Percentiles rank a stretch among this genome's conserved stretches.
Evolutionary conservation across 2,797 vertebrate genomes (phyloP).

Genomic region (Huso huso): DNA sequence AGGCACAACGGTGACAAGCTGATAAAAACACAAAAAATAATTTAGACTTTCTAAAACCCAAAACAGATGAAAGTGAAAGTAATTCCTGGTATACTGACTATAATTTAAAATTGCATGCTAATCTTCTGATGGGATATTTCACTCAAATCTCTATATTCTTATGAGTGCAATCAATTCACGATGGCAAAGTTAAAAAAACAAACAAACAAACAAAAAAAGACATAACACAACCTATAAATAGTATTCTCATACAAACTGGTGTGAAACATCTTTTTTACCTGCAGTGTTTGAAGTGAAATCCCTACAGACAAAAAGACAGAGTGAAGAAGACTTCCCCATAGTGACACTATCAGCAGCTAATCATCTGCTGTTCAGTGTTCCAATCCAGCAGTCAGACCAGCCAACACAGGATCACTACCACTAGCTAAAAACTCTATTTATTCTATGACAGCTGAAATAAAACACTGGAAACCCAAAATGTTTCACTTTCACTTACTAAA

Average conservation of each 20-base stretch:
- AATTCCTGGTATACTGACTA: too few species aligned
- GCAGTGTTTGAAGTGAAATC: conserved; percentile 28
- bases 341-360: conserved; percentile 52
- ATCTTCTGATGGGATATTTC: too few species aligned
- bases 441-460: too few species aligned
- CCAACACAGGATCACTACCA: background rate
- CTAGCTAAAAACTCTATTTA: background rate
- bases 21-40: conserved; percentile 22
- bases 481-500: too few species aligned
- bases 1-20: conserved; percentile 98
- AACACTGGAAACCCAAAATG: too few species aligned
- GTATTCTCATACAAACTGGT: background rate
- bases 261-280: conserved; percentile 29
- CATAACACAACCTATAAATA: background rate
- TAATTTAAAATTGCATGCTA: too few species aligned
- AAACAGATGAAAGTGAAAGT: too few species aligned
- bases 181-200: too few species aligned
- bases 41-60: too few species aligned
- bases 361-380: conserved; percentile 52
- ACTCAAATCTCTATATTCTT: too few species aligned
- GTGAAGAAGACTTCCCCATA: conserved; percentile 34
- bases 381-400: conserved; percentile 19
- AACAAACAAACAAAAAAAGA: too few species aligned
- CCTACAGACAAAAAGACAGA: conserved; percentile 22
- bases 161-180: too few species aligned